Evolutionary conservation across 2,113 vertebrate species (phyloP).

Genomic region (Manacus vitellinus): DNA sequence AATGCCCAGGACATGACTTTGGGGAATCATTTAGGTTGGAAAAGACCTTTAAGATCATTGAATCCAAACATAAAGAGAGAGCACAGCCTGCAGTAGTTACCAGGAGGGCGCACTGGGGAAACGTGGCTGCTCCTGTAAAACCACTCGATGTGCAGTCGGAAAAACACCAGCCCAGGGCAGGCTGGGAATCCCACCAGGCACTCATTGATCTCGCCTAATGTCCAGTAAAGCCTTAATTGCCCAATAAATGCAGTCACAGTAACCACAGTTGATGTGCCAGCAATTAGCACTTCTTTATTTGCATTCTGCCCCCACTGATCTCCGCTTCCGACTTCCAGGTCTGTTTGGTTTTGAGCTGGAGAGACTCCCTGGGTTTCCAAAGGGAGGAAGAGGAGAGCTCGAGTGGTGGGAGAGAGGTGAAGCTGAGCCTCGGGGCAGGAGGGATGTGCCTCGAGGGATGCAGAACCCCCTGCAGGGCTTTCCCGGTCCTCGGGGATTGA

Average conservation of each 20-base stretch:
- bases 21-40: background rate
- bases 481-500: background rate
- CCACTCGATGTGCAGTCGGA: background rate
- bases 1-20: background rate
- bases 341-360: background rate
- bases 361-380: background rate
- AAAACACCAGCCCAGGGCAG: background rate
- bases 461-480: background rate
- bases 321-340: background rate
- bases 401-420: accelerated
- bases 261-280: conserved; percentile 2
- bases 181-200: background rate
- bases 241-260: conserved; percentile 70
- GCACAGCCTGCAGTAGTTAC: background rate
- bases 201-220: conserved; percentile 19
- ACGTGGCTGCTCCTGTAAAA: accelerated
- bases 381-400: background rate
- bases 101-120: accelerated
- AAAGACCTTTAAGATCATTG: background rate
- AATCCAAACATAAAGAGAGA: background rate
- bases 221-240: conserved; percentile 75
- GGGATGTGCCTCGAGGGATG: background rate
- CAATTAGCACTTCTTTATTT: conserved; percentile 76
- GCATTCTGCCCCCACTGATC: conserved; percentile 15
- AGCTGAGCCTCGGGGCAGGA: background rate